Evolutionary conservation across 2,888 invertebrate genomes (phyloP), one percentile per base, ranked within the genome.

Genomic region (Atethmia centrago): DNA sequence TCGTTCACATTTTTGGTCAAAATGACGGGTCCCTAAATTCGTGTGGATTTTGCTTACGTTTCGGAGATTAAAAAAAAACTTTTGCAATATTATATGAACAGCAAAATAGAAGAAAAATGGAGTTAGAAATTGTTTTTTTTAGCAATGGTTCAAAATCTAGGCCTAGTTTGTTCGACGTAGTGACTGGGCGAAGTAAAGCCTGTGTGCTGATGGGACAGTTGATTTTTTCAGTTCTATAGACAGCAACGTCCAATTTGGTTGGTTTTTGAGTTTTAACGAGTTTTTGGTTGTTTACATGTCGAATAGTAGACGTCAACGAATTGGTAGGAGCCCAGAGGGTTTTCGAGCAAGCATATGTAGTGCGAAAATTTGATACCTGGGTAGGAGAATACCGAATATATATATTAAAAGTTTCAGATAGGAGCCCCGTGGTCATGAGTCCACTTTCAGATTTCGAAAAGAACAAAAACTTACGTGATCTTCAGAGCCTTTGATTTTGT

Each of bases 11-110:
- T 82, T 77, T 71, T n/a, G n/a, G n/a, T 36, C n/a, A 58, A 78
- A 82, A 77, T 68, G 42, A 63, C 55, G 73, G 72, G 61, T 25
- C 40, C 62, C n/a, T 36, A 45, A 72, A 61, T 49, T 53, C 49
- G 40, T 51, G 28, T 40, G 28, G 63, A 82, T 73, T 83, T 78
- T 64, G 69, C 66, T 78, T 72, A 59, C 73, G 28, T 59, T 36
- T 36, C 68, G 21, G 16, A 49, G 42, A 42, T 28, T 82, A 3
- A 3, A 45, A 28, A 12, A 47, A 69, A 77, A 59, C 42, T 62
- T 59, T 31, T 7, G 0, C 31, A 45, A 71, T 69, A 49, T 82
- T 77, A 77, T 72, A 77, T 72, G 53, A 28, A 68, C 25, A 12
- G 47, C 9, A 19, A 28, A 28, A 62, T 47, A 21, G 42, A 31